Base-by-base conservation (phyloP, 1,140 invertebrate species). In the Conus betulinus region DNA sequence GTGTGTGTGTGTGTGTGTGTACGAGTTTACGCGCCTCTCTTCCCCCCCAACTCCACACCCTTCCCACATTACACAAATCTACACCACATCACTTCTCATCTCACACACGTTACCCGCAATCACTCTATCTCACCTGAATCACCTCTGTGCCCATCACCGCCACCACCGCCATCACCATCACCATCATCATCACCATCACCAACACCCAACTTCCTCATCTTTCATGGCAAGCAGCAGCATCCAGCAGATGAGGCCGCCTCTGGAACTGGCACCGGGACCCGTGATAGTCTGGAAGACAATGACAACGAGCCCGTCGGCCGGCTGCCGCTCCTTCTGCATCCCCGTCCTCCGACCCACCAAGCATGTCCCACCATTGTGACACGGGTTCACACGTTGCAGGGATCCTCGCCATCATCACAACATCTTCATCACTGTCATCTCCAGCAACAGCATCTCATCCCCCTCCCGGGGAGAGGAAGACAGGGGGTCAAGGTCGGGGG, bases 281-380 rank as follows among this genome's bases (percentile, higher is more conserved):
- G 74, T 57, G 71, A 39, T 55, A 87, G 39, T 52, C 85, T 3
- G 85, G 71, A 17, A n/a, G 39, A 74, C 85, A 87, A 1, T 27
- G 23, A 53, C 85, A 87, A 52, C 23, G 71, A 15, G n/a, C n/a
- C 11, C 85, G 63, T 13, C 82, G 13, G 15, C 13, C 5, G 25
- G 63, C 27, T 20, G 27, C 60, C 25, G 25, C 63, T 11, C 23
- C 25, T 52, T 39, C 84, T 5, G 27, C 10, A 13, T 81, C 67
- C 20, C 78, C 78, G 27, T 79, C 78, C 78, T 79, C 78, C 27
- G 27, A n/a, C n/a, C 78, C 27, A 13, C 51, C 8, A 51, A 79
- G n/a, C 85, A 87, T 13, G 52, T 87, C 1, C 85, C 85, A 20
- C 85, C 85, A 55, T 87, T 76, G 85, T 27, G 27, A 57, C 85